Percentiles rank a stretch among this genome's conserved stretches.
These are phyloP conservation scores for Limanda limanda DNA, from an alignment of 2,113 vertebrate species.

Conservation along the genomic window DNA sequence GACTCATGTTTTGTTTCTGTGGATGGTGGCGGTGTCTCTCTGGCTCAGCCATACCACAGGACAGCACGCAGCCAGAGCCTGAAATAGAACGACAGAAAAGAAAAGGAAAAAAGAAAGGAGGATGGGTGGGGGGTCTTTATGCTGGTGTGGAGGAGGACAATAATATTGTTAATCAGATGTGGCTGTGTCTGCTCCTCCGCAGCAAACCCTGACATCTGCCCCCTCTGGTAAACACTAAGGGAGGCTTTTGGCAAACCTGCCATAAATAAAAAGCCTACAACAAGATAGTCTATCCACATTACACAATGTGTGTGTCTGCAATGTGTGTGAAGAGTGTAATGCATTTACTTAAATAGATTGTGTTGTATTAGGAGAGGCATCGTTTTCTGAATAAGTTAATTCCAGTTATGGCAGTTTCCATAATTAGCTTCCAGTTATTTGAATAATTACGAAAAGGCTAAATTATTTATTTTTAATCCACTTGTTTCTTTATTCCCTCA, in stretches of 20 bases:
- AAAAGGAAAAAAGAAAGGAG: constrained; percentile 43
- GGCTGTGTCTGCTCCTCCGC: constrained; percentile 80
- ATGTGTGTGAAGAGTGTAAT: constrained; percentile 16
- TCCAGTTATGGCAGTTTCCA: constrained; percentile 17
- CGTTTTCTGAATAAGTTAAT: constrained; percentile 13
- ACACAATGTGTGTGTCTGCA: constrained; percentile 33
- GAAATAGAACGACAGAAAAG: constrained; percentile 58
- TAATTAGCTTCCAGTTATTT: constrained; percentile 43
- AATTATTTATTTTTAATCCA: constrained; percentile 29
- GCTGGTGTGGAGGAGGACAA: constrained; percentile 74
- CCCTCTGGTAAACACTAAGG: constrained; percentile 66
- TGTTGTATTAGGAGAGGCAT: not conserved
- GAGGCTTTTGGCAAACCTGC: constrained; percentile 69
- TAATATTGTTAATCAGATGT: constrained; percentile 85
- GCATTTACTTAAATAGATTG: constrained; percentile 43
- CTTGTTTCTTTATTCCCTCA: constrained; percentile 35
- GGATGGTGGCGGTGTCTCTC: constrained; percentile 77
- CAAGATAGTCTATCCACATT: constrained; percentile 32
- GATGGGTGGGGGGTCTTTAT: constrained; percentile 63
- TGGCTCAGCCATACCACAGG: constrained; percentile 66
- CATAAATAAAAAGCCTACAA: constrained; percentile 48
- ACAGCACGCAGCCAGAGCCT: constrained; percentile 60
- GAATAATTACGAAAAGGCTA: constrained; percentile 23
- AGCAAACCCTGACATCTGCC: constrained; percentile 74
- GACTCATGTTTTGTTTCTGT: constrained; percentile 66